Evolutionary conservation across 2,113 vertebrate species (phyloP).

Genomic region (Ariopsis seemanni): DNA sequence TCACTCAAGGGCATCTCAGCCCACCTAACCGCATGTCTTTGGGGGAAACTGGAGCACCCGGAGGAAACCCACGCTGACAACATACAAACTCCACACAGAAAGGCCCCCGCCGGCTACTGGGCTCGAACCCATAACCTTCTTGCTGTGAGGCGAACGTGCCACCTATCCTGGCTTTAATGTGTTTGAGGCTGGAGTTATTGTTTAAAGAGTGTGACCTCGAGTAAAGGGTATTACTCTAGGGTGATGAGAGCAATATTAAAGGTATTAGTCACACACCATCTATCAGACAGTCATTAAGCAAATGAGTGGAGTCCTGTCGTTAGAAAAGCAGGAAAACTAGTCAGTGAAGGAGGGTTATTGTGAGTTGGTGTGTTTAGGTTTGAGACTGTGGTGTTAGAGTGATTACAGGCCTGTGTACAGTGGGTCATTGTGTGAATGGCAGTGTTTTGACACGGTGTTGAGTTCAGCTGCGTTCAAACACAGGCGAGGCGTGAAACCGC

Average conservation of each 20-base stretch:
- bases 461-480: neutral
- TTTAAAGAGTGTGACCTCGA: neutral
- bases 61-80: too few species aligned
- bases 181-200: neutral
- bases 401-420: neutral
- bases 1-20: too few species aligned
- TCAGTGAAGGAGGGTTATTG: neutral
- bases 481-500: conserved; percentile 7
- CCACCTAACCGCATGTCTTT: too few species aligned
- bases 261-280: conserved; percentile 19
- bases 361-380: neutral
- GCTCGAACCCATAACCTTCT: too few species aligned
- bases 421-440: neutral
- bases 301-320: neutral
- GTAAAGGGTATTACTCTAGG: neutral
- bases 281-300: neutral
- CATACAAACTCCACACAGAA: too few species aligned
- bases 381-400: neutral
- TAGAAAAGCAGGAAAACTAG: neutral
- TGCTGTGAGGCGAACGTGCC: too few species aligned
- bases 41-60: too few species aligned
- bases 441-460: neutral
- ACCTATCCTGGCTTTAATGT: neutral
- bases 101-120: too few species aligned
- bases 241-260: neutral